A percentile compares a stretch with the other conserved stretches of the same genome.
Evolutionary conservation across 2,113 vertebrate species (phyloP).

Genomic region (Coracopsis vasa): DNA sequence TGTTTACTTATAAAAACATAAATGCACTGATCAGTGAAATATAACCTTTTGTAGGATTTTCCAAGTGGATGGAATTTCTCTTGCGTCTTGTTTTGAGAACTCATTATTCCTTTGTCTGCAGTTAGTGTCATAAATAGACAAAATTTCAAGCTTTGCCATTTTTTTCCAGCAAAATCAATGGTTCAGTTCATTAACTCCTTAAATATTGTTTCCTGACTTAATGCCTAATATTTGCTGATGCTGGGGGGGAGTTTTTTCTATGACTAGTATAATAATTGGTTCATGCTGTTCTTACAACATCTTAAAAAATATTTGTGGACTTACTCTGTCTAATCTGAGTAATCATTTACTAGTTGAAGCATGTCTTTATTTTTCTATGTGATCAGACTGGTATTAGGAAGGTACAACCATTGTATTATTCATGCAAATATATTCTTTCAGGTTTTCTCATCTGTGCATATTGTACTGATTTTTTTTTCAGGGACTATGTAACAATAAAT

Average conservation of each 20-base stretch:
- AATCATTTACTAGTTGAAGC: not conserved
- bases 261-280: conserved; percentile 23
- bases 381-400: not conserved
- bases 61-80: not conserved
- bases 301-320: not conserved
- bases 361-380: not conserved
- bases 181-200: not conserved
- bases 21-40: not conserved
- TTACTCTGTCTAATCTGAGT: not conserved
- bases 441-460: not conserved
- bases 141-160: not conserved
- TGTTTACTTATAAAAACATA: not conserved
- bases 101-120: not conserved
- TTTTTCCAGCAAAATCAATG: not conserved
- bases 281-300: not conserved
- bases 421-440: not conserved
- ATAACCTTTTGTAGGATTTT: not conserved
- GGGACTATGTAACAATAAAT: not conserved
- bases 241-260: not conserved
- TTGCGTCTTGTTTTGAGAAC: not conserved
- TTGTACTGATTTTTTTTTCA: not conserved
- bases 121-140: not conserved
- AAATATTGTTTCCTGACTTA: not conserved
- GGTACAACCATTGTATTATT: not conserved
- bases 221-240: not conserved